Evolutionary conservation across 2,113 vertebrate species (phyloP), one percentile per base, ranked within the genome.

Genomic region (Poeciliopsis turrubarensis): DNA sequence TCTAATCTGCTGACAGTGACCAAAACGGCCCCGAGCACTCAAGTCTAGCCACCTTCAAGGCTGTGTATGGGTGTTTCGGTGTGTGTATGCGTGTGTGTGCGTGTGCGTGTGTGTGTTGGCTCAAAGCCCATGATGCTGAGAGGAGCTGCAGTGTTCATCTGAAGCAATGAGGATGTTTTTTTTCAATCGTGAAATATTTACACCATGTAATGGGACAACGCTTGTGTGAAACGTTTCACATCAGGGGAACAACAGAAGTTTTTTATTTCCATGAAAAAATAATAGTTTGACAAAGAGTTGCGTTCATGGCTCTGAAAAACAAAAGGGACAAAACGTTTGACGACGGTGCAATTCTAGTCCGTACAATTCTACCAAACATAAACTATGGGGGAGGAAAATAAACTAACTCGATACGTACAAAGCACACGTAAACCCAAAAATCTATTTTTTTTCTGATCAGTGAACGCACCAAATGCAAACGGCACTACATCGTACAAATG

Each of bases 131-230:
- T 51, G 73, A 78, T 73, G 70, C 72, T 65, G 73, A 89, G 73
- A 89, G 34, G 70, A 65, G 85, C 90, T 78, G 89, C 86, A 85
- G 79, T 82, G 84, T 86, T 88, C 82, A 75, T 73, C 68, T 77
- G n/a, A 27, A 86, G 70, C 34, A 6, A 31, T 78, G 74, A 90
- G 87, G 82, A 87, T 78, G 13, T 82, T 75, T 77, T 84, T 84
- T 87, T 32, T 57, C 15, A 76, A 30, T 65, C 26, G 25, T 32
- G n/a, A 66, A 81, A 69, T 62, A 73, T 83, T 57, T 57, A 68
- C 61, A 79, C 6, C 1, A 13, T 60, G 60, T 44, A 71, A 80
- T 71, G 30, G 34, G 70, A 75, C 69, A 77, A 25, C 1, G 72
- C 70, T 65, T 12, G 1, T 62, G 9, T 63, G 63, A 65, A 75